phyloP scores from a whole-genome alignment of 2,113 vertebrate species.

The Tychaedon coryphoeus region DNA sequence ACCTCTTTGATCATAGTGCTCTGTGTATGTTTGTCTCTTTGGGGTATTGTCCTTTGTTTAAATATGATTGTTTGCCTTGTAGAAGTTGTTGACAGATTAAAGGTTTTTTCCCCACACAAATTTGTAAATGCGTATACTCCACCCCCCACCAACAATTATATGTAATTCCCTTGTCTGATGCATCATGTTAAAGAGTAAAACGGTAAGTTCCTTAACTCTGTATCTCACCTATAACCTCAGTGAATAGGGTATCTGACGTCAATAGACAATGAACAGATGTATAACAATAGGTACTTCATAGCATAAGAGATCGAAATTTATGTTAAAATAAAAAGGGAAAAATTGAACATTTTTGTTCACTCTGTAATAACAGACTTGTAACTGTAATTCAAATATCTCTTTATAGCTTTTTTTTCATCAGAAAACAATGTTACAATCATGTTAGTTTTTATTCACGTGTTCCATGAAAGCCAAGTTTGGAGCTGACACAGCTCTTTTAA shows the following conservation, averaged over 20 bases:
- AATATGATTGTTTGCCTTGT: not conserved
- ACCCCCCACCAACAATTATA: not conserved
- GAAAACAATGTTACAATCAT: not conserved
- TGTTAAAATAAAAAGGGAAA: not conserved
- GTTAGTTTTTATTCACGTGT: not conserved
- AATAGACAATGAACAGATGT: not conserved
- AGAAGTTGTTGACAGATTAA: not conserved
- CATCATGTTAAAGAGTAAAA: not conserved
- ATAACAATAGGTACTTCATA: not conserved
- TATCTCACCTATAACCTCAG: not conserved
- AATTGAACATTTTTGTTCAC: not conserved
- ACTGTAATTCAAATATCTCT: not conserved
- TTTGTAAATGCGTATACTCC: not conserved
- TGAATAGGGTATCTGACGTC: not conserved
- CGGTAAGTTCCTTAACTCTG: not conserved
- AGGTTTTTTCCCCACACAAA: not conserved
- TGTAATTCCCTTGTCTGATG: not conserved
- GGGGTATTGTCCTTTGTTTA: not conserved
- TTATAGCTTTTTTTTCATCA: not conserved
- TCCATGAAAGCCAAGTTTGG: not conserved
- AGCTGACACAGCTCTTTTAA: slow-evolving; percentile 14
- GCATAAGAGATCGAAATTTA: not conserved
- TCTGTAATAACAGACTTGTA: not conserved
- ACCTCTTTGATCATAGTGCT: not conserved
- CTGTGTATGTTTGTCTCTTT: not conserved